Base-by-base conservation (phyloP, 2,113 vertebrate genomes). In the Ancistrus triradiatus region DNA sequence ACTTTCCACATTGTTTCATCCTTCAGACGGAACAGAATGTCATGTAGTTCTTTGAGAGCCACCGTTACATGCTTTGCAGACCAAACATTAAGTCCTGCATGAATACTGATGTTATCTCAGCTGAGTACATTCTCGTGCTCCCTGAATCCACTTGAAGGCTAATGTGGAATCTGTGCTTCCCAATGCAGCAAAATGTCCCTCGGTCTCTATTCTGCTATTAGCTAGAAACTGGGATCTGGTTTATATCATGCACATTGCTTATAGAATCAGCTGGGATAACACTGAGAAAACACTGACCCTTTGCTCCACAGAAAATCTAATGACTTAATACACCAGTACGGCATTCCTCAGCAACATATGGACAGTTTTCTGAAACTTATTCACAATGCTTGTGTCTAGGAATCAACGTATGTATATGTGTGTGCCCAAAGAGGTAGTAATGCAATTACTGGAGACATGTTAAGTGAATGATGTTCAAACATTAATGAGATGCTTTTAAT, bases 181-280 rank as follows among this genome's bases (percentile, higher is more conserved):
- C 8, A 22, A 35, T 18, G 27, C 11, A n/a, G 22, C 19, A 46
- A 64, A 55, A 65, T 65, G 59, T 70, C 77, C 48, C 2, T 15
- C 56, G 67, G 75, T 53, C 72, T 67, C 31, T 22, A 67, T 80
- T 71, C 70, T 49, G 72, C 73, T 55, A 59, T 55, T 70, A 76
- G 14, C 63, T 13, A 64, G 71, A 69, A 76, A 77, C 71, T 40
- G 11, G 33, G 59, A 62, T 77, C 73, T 79, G 81, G 73, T 82
- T 69, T 75, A 76, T 84, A 77, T 84, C 74, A 80, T 77, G 78
- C 63, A 62, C 49, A 59, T 51, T 38, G 63, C 75, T 79, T 74
- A 77, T 77, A 76, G 75, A 82, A 66, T 80, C 77, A 80, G 73
- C 63, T 78, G 76, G 72, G 77, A 85, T 74, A 84, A 83, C 83